Base-by-base conservation (phyloP, 2,113 vertebrate genomes). In the Indicator maculatus region DNA sequence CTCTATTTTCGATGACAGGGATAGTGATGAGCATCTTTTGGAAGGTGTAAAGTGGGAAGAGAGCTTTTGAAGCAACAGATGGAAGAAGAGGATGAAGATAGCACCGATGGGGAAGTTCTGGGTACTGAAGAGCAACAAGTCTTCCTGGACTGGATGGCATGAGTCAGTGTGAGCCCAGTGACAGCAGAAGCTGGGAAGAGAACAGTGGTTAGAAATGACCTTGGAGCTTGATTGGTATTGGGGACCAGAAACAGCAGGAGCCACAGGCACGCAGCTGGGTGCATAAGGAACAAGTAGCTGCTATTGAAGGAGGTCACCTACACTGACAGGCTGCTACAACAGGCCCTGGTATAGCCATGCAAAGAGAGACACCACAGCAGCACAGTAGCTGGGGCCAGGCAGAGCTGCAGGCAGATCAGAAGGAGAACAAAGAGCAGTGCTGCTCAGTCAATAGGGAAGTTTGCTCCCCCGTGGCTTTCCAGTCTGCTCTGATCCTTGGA, bases 391-490 rank as follows among this genome's bases (percentile, higher is more conserved):
- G 19, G 26, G 66, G 38, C 0, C 1, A 20, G 20, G 30, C 30
- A 55, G 50, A 60, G 33, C 21, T 21, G 18, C 44, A 72, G 9
- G 9, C 6, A 30, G 67, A 44, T 63, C 45, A 73, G 39, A 33
- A 61, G 16, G 27, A 39, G n/a, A 61, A 58, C 24, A 82, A 59
- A 50, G 19, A 79, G 8, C 36, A 69, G 55, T 2, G 2, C 38
- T 85, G 56, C 36, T 44, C 12, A 52, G 2, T 41, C 5, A 6
- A 12, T 36, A 63, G 64, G 18, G n/a, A 44, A 66, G 33, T 58
- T 87, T 60, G 10, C 23, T 65, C 12, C 18, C 16, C 41, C 0
- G 0, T 21, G 31, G 30, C 12, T 73, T 87, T 71, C 0, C 0
- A 39, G 17, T 59, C 60, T 73, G 5, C 58, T 70, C 63, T 16